Conservation (phyloP, 2,797 vertebrate genomes). For the Lagorchestes hirsutus region DNA sequence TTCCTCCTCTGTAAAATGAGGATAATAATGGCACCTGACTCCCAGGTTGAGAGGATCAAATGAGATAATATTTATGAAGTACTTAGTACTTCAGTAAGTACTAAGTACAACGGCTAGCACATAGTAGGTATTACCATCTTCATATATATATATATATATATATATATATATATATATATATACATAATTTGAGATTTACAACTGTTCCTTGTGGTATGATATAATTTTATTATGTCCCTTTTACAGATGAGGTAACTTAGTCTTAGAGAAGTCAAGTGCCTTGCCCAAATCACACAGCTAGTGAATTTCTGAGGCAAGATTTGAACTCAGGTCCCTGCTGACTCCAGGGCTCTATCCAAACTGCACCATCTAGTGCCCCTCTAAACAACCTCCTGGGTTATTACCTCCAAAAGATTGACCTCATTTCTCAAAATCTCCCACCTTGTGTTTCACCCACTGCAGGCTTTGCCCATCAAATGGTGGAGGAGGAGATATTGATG, state of each 20-base stretch:
- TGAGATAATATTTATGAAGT: not conserved
- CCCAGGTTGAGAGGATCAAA: not conserved
- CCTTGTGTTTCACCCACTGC: not conserved
- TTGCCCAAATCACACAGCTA: not conserved
- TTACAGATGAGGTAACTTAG: not conserved
- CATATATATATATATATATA: too few relatives aligned
- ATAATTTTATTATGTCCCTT: not conserved
- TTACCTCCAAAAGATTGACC: not conserved
- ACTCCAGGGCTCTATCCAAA: not conserved
- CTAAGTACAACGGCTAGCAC: not conserved
- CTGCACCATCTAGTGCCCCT: not conserved
- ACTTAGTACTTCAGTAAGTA: not conserved
- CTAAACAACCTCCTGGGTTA: not conserved
- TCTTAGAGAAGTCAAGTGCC: not conserved
- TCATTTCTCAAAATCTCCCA: not conserved
- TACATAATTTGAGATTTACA: too few relatives aligned
- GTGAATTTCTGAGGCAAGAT: not conserved
- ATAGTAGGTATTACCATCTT: not conserved
- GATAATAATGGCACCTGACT: not conserved
- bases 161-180: too few relatives aligned
- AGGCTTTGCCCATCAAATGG: not conserved
- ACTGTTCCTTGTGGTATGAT: too few relatives aligned
- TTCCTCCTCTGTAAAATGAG: not conserved
- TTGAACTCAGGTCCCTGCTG: not conserved
- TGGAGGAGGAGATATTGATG: not conserved